Percentiles rank a stretch among this genome's conserved stretches.
Conservation (phyloP, 2,113 vertebrate species). For the Catharus minimus region DNA sequence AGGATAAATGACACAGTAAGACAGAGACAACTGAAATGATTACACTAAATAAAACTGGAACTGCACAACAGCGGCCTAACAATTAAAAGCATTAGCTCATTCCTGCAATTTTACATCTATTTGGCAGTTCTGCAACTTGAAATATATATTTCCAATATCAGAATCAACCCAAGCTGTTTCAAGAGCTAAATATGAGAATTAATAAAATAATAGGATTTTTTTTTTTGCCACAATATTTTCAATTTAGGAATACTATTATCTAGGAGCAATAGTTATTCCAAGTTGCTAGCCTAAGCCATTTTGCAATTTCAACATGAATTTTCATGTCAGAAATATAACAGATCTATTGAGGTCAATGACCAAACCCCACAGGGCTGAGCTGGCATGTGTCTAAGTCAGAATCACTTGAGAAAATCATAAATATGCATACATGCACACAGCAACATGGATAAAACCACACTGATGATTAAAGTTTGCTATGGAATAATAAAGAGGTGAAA, state of each 20-base stretch:
- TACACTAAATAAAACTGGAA: not conserved
- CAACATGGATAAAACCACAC: not conserved
- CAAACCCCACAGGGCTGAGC: not conserved
- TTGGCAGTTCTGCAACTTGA: not conserved
- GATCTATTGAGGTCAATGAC: not conserved
- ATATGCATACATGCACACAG: not conserved
- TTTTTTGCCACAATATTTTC: not conserved
- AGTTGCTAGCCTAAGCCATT: not conserved
- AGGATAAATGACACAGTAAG: not conserved
- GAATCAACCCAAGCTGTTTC: not conserved
- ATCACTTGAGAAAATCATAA: constrained; percentile 9
- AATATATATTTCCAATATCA: not conserved
- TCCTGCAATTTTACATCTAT: not conserved
- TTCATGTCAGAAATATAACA: not conserved
- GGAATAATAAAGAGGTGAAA: not conserved
- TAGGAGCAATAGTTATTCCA: not conserved
- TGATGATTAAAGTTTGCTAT: not conserved
- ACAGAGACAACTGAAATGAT: not conserved
- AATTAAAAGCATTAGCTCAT: not conserved
- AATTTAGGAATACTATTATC: not conserved
- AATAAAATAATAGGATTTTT: not conserved
- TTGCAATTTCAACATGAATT: constrained; percentile 10
- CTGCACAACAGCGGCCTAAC: not conserved
- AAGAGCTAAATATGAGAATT: not conserved
- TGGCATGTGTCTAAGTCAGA: not conserved